Base-by-base conservation (phyloP, 1,140 invertebrate genomes). In the Apis cerana region DNA sequence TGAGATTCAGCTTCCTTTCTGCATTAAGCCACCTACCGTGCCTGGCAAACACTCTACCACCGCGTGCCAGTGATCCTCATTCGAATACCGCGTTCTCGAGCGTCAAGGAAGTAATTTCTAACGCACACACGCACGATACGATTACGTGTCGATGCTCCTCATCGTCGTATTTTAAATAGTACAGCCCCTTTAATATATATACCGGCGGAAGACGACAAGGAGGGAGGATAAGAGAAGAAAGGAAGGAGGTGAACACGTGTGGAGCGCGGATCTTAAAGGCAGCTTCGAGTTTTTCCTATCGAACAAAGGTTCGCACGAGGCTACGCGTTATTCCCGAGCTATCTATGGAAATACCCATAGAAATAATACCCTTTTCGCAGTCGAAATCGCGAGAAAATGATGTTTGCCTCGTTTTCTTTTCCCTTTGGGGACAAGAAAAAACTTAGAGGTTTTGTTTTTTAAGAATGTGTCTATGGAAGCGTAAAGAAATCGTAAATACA, bases 1-100 rank as follows among this genome's bases (percentile, higher is more conserved):
- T 88, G 86, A 88, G 81, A 86, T 86, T 88, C 86, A 81, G 72
- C 81, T 88, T 88, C 86, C 86, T 86, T 88, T 86, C 84, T 85
- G 84, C 84, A 84, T 88, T 84, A 80, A 83, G 72, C 77, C 75
- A 82, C 81, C 81, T 74, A 83, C 77, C 59, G 77, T 48, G 27
- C 43, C 77, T 74, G 58, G 56, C 70, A 48, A 80, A 62, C 86
- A 83, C 68, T 65, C 33, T 58, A 33, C 33, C 58, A 33, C 23
- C 72, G 71, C 21, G 64, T 13, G 64, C 33, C 76, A 75, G 82
- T 58, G 82, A 59, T 85, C 50, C 75, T 85, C 84, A 84, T 80
- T 69, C 74, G 64, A 43, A 43, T 43, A 58, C n/a, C 62, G 58
- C 56, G 54, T 78, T 43, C 52, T 82, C 56, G 56, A 69, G 43